Evolutionary conservation across 2,888 invertebrate species (phyloP).

Genomic region (Meliscaeva auricollis): DNA sequence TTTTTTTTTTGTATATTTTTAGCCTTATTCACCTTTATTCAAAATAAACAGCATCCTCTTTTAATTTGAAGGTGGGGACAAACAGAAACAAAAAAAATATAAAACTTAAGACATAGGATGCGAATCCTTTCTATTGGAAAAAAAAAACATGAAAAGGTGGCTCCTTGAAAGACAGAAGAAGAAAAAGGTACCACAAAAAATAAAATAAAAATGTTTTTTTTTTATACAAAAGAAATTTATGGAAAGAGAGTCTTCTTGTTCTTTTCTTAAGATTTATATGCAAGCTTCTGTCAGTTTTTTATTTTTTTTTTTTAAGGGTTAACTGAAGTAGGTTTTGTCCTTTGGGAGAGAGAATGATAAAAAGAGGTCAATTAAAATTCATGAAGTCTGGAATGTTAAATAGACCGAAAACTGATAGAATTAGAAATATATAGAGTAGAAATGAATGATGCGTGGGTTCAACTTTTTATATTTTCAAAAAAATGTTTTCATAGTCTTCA

Average conservation of each 20-base stretch:
- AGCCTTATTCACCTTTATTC: slow-evolving; percentile 17
- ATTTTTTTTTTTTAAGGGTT: neutral
- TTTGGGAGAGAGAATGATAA: neutral
- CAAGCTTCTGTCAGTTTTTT: slow-evolving; percentile 7
- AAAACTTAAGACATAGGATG: slow-evolving; percentile 11
- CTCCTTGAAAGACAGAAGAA: neutral
- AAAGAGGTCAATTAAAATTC: slow-evolving; percentile 27
- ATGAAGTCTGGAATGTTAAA: slow-evolving; percentile 22
- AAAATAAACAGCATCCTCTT: slow-evolving; percentile 10
- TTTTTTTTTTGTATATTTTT: neutral
- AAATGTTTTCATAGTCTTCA: no score
- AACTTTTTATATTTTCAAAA: slow-evolving; percentile 7
- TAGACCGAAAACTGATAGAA: slow-evolving; percentile 20
- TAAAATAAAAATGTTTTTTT: neutral
- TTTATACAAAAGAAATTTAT: neutral
- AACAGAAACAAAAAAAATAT: neutral
- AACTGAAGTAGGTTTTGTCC: slow-evolving; percentile 23
- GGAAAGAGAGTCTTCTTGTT: neutral
- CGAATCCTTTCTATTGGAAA: slow-evolving; percentile 34
- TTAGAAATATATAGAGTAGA: neutral
- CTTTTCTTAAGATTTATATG: neutral
- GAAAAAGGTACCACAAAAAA: neutral
- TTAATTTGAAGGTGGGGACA: slow-evolving; percentile 9
- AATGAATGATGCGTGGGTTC: neutral
- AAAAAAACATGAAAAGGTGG: slow-evolving; percentile 11